phyloP scores from a whole-genome alignment of 2,888 invertebrate species.

The Caenorhabditis uteleia region DNA sequence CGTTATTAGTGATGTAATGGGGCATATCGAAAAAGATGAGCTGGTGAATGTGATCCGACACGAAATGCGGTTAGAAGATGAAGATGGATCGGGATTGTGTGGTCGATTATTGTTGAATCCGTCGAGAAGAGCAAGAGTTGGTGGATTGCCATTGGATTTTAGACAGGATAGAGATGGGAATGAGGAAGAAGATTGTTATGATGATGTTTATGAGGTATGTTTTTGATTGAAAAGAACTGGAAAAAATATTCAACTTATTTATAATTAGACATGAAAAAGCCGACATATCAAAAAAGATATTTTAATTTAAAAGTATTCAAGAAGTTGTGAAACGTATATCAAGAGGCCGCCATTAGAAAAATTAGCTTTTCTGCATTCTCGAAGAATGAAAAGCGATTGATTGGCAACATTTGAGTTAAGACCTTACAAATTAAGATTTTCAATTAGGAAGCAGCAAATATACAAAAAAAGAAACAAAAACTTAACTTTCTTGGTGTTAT shows the following conservation, averaged over 20 bases:
- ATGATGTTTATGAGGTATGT: constrained; percentile 31
- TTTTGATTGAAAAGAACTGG: background rate
- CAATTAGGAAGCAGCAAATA: too few relatives aligned
- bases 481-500: too few relatives aligned
- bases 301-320: too few relatives aligned
- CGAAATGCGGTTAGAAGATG: constrained; percentile 46
- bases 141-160: constrained; percentile 52
- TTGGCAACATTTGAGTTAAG: too few relatives aligned
- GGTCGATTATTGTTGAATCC: constrained; percentile 26
- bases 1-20: constrained; percentile 22
- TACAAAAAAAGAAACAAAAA: too few relatives aligned
- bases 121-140: constrained; percentile 36
- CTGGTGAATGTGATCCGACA: constrained; percentile 46
- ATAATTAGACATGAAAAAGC: too few relatives aligned
- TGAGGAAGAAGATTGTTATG: constrained; percentile 12
- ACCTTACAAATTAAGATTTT: too few relatives aligned
- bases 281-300: too few relatives aligned
- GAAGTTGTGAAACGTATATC: too few relatives aligned
- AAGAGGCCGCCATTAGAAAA: too few relatives aligned
- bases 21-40: constrained; percentile 41
- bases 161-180: constrained; percentile 25
- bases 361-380: too few relatives aligned
- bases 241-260: background rate
- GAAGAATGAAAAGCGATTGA: too few relatives aligned
- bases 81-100: constrained; percentile 42